Conservation (phyloP, 2,113 vertebrate species). For the Climacteris rufus region DNA sequence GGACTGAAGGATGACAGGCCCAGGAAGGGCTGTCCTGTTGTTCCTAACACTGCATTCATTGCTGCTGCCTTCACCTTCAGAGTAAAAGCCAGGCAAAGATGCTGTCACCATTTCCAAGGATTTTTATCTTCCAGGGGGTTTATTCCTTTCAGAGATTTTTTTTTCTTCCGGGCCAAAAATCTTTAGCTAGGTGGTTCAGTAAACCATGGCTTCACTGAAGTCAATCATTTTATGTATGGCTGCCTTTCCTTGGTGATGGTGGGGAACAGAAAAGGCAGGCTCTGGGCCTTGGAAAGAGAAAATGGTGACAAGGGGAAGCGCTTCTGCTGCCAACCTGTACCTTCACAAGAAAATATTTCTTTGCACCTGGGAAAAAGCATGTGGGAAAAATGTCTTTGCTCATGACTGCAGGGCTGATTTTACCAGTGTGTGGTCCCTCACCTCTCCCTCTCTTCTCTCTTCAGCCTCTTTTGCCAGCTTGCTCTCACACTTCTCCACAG, state of each 20-base stretch:
- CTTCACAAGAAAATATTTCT: not conserved
- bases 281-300: not conserved
- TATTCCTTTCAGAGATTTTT: not conserved
- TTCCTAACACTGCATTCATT: not conserved
- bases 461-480: not conserved
- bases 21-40: not conserved
- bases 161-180: not conserved
- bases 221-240: not conserved
- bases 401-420: not conserved
- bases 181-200: not conserved
- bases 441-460: not conserved
- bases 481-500: accelerated
- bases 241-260: not conserved
- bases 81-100: not conserved
- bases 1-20: not conserved
- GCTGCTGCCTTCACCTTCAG: not conserved
- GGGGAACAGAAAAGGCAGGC: not conserved
- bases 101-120: not conserved
- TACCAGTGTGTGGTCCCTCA: not conserved
- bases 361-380: accelerated
- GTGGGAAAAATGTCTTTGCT: not conserved
- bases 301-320: accelerated
- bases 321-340: not conserved
- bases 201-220: not conserved
- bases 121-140: not conserved